Evolutionary conservation across 2,113 vertebrate genomes (phyloP).

Genomic region (Xenopus borealis): DNA sequence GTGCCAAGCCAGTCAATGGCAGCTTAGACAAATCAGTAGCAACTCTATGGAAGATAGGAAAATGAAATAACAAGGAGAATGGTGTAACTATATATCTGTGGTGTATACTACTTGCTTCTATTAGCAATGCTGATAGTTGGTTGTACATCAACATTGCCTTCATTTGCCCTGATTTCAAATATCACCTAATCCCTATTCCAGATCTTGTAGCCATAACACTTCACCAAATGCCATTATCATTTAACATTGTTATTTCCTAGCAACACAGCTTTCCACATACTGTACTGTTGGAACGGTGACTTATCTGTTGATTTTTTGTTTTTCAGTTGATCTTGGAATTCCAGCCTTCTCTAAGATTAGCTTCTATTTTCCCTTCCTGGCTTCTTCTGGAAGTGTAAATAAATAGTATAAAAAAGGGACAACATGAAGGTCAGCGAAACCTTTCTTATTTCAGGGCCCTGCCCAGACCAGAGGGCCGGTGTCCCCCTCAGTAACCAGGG

Average conservation of each 20-base stretch:
- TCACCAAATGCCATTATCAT: background rate
- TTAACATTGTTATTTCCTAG: background rate
- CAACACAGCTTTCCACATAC: background rate
- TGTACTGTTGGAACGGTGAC: background rate
- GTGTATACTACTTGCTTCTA: no score
- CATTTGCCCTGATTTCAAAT: background rate
- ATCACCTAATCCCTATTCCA: background rate
- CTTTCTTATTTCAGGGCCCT: background rate
- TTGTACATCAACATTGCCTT: no score
- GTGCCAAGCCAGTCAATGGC: no score
- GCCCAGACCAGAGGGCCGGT: background rate
- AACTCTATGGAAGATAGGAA: no score
- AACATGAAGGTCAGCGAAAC: slow-evolving; percentile 14
- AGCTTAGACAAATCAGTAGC: no score
- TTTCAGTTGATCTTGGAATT: slow-evolving; percentile 29
- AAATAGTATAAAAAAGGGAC: slow-evolving; percentile 25
- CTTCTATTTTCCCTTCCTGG: slow-evolving; percentile 26
- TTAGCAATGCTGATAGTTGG: no score
- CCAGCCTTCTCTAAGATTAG: slow-evolving; percentile 28
- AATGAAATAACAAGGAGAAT: no score
- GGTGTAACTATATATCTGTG: no score
- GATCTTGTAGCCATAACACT: background rate
- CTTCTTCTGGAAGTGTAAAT: slow-evolving; percentile 24
- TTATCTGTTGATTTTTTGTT: slow-evolving; percentile 15
- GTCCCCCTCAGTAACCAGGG: slow-evolving; percentile 6